phyloP scores from a whole-genome alignment of 2,113 vertebrate genomes.

The Chrysemys picta region DNA sequence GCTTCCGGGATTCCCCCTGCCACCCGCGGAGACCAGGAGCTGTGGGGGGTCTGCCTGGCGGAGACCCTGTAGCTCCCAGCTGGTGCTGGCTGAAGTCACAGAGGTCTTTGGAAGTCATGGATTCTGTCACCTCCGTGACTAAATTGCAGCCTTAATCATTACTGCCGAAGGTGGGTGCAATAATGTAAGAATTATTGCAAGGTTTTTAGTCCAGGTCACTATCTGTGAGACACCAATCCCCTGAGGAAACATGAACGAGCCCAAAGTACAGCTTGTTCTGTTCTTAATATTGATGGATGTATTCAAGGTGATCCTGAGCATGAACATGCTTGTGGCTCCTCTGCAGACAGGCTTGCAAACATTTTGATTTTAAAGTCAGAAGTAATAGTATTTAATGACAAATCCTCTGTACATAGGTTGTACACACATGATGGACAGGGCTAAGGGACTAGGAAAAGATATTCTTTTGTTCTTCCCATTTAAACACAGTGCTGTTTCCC shows the following conservation, averaged over 20 bases:
- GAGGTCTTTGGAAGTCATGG: too few species aligned
- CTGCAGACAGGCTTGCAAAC: slow-evolving; percentile 24
- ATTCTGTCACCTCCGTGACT: too few species aligned
- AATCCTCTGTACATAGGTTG: neutral
- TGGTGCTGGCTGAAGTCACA: too few species aligned
- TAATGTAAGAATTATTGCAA: neutral
- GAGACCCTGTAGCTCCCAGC: too few species aligned
- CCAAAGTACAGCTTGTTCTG: neutral
- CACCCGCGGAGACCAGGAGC: too few species aligned
- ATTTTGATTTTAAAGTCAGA: slow-evolving; percentile 13
- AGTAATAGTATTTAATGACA: neutral
- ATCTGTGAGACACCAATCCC: neutral
- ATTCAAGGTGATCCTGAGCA: slow-evolving; percentile 20
- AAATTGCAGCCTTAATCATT: neutral
- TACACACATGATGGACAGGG: neutral
- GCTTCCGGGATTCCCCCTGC: too few species aligned
- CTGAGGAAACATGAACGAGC: neutral
- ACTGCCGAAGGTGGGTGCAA: neutral
- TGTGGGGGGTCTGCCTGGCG: too few species aligned
- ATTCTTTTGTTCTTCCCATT: neutral
- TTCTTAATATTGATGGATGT: neutral
- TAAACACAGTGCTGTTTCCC: slow-evolving; percentile 15
- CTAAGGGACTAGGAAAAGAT: neutral
- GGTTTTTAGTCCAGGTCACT: neutral
- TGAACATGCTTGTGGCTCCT: neutral